phyloP scores from a whole-genome alignment of 2,797 vertebrate species.

The Columba guinea region DNA sequence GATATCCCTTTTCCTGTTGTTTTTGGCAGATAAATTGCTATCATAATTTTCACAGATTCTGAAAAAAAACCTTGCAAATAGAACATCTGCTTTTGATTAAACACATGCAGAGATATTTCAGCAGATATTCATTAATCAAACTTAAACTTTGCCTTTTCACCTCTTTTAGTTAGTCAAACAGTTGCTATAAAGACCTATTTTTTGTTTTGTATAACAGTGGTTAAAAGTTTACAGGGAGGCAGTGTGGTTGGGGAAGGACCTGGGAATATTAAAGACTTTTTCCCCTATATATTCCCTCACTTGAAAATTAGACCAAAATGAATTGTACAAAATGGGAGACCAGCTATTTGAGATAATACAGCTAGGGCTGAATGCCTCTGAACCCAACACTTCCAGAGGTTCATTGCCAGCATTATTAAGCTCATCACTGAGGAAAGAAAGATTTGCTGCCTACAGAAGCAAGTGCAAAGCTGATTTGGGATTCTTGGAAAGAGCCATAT shows the following conservation, averaged over 20 bases:
- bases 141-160: neutral
- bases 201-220: neutral
- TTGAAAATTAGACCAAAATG: neutral
- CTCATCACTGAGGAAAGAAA: neutral
- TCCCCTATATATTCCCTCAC: neutral
- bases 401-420: neutral
- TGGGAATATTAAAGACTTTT: neutral
- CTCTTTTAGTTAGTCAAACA: neutral
- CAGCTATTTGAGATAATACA: neutral
- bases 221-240: rapidly evolving
- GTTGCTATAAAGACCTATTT: neutral
- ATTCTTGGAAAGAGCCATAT: neutral
- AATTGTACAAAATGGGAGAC: neutral
- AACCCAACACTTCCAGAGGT: neutral
- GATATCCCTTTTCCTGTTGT: neutral
- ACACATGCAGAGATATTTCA: constrained; percentile 1
- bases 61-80: neutral
- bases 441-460: neutral
- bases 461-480: neutral
- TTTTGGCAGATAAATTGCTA: constrained; percentile 10
- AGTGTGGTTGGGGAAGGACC: neutral
- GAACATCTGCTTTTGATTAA: constrained; percentile 57
- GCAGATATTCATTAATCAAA: constrained; percentile 18
- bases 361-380: neutral
- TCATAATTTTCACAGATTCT: neutral